phyloP scores from a whole-genome alignment of 2,113 vertebrate genomes.

The Chloebia gouldiae region DNA sequence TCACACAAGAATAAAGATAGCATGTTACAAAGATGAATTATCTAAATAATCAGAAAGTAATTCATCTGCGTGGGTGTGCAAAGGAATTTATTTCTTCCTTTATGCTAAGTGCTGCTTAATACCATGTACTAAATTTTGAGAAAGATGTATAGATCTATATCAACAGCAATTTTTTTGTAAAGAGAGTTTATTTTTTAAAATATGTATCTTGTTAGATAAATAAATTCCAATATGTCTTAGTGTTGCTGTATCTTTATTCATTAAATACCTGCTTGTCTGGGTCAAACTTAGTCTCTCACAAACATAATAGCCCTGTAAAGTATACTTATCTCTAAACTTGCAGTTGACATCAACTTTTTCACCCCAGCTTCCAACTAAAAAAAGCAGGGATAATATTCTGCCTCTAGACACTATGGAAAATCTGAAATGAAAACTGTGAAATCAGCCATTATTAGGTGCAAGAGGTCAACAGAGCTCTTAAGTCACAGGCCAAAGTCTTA shows the following conservation, averaged over 20 bases:
- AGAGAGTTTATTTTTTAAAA: not conserved
- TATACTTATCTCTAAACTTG: not conserved
- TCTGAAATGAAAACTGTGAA: not conserved
- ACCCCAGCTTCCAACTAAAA: not conserved
- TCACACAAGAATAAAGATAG: not conserved
- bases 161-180: not conserved
- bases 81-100: not conserved
- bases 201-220: not conserved
- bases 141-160: not conserved
- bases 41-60: not conserved
- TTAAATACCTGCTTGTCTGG: not conserved
- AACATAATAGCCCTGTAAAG: not conserved
- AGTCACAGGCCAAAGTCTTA: not conserved
- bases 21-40: not conserved
- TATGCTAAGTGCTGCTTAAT: not conserved
- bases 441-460: not conserved
- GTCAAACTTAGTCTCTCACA: not conserved
- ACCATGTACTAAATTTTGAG: not conserved
- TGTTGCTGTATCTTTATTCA: not conserved
- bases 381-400: not conserved
- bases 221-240: not conserved
- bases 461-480: not conserved
- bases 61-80: fast-evolving
- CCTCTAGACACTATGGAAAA: not conserved
- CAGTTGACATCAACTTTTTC: not conserved